Evolutionary conservation across 2,888 invertebrate species (phyloP), one percentile per base, ranked within the genome.

Genomic region (Campoletis raptor): DNA sequence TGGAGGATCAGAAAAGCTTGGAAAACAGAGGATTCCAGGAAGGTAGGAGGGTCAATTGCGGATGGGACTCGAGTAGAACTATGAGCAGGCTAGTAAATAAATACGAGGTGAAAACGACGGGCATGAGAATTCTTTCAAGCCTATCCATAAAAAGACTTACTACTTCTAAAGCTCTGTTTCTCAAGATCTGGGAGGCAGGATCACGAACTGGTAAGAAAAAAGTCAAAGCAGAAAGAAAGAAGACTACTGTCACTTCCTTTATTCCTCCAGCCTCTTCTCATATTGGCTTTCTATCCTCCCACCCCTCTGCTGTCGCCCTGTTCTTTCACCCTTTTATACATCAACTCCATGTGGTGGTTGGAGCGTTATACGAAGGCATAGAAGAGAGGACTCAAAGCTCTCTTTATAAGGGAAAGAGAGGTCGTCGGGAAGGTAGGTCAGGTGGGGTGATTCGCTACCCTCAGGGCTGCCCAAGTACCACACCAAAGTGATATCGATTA

Each of bases 401-500:
- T 67, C 73, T 74, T 64, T 81, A 69, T 37, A 81, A 64, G 54
- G 72, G 82, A 87, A 85, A 88, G 83, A 61, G 78, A 84, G 78
- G 78, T 85, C 85, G 86, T 76, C 81, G 76, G 66, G 73, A 81
- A 86, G 87, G 85, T 87, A 87, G 85, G 87, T 87, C 87, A 87
- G 87, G 85, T 87, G 79, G 86, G 69, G 85, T 77, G 64, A 67
- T 54, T 69, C 57, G 42, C 78, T 85, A 91, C 90, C 88, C 88
- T 87, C 82, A 42, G 88, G 88, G 88, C 85, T 90, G 80, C 40
- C 48, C 64, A 85, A 81, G 81, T 72, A 85, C 76, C 69, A 48
- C 85, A 77, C 82, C 85, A 85, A 87, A 85, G 82, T 87, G 85
- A 85, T 87, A 87, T 87, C 85, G 87, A 87, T 87, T 87, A 69